Conservation (phyloP, 2,888 invertebrate genomes). For the Rutpela maculata region DNA sequence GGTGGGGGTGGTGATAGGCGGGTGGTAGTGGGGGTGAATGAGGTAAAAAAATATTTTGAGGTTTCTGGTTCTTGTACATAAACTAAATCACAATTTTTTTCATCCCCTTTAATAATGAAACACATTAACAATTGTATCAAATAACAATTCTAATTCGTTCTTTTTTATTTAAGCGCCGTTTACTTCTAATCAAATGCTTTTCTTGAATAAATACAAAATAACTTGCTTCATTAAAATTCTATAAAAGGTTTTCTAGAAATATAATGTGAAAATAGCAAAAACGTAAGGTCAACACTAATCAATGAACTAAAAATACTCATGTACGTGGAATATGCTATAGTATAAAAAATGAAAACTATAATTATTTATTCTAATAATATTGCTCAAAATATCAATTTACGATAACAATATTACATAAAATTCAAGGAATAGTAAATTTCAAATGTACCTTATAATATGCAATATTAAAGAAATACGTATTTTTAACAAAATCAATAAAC, state of each 20-base stretch:
- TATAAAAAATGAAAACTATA: not conserved
- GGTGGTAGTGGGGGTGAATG: too few species aligned
- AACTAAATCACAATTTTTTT: too few species aligned
- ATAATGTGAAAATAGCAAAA: not conserved
- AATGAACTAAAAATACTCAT: constrained; percentile 12
- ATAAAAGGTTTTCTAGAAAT: too few species aligned
- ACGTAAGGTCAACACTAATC: not conserved
- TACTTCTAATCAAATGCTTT: too few species aligned
- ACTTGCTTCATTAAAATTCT: not conserved
- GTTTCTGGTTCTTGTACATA: too few species aligned
- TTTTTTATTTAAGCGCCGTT: too few species aligned
- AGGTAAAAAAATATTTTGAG: too few species aligned
- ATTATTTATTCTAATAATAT: constrained; percentile 18
- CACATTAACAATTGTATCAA: not conserved
- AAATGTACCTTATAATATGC: not conserved
- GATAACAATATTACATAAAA: not conserved
- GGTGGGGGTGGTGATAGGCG: too few species aligned
- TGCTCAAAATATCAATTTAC: not conserved
- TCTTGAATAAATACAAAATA: not conserved
- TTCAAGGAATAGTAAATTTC: not conserved
- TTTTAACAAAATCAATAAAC: constrained; percentile 1
- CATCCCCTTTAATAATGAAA: too few species aligned
- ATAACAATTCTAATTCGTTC: not conserved
- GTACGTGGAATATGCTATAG: constrained; percentile 3
- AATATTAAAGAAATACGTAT: constrained; percentile 10